A percentile compares a stretch with the other conserved stretches of the same genome.
These are phyloP conservation scores for Cheirogaleus major DNA, from an alignment of 2,797 vertebrate species.

Conservation along the genomic window DNA sequence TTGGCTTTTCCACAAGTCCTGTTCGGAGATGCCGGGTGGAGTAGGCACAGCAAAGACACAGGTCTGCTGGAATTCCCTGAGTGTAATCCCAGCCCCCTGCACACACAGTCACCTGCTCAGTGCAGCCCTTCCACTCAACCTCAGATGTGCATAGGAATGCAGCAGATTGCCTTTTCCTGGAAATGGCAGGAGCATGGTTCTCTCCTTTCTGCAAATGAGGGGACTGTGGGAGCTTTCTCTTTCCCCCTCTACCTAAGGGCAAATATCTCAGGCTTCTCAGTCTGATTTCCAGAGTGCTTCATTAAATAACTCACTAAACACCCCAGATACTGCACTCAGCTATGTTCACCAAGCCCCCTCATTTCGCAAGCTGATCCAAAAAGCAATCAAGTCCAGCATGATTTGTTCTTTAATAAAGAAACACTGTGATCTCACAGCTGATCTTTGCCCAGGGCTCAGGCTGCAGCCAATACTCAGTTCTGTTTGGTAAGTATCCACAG, in stretches of 20 bases:
- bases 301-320: conserved; percentile 33
- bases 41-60: background rate
- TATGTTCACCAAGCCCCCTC: conserved; percentile 22
- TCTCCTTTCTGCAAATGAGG: background rate
- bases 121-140: background rate
- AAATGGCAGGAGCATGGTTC: background rate
- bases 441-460: conserved; percentile 74
- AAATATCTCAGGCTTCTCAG: background rate
- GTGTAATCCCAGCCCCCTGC: background rate
- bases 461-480: conserved; percentile 28
- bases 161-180: background rate
- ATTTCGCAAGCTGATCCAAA: conserved; percentile 49
- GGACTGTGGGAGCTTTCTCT: background rate
- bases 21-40: background rate
- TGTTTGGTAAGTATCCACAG: conserved; percentile 51
- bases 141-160: fast-evolving
- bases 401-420: conserved; percentile 81
- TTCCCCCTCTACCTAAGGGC: background rate
- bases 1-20: background rate
- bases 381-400: conserved; percentile 72
- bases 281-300: conserved; percentile 4
- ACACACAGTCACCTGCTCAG: background rate
- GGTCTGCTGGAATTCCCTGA: background rate
- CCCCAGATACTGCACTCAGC: background rate
- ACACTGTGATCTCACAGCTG: conserved; percentile 59